A percentile compares a stretch with the other conserved stretches of the same genome.
These are phyloP conservation scores for Drosophila rufa DNA, from an alignment of 1,140 invertebrate species.

Conservation along the genomic window DNA sequence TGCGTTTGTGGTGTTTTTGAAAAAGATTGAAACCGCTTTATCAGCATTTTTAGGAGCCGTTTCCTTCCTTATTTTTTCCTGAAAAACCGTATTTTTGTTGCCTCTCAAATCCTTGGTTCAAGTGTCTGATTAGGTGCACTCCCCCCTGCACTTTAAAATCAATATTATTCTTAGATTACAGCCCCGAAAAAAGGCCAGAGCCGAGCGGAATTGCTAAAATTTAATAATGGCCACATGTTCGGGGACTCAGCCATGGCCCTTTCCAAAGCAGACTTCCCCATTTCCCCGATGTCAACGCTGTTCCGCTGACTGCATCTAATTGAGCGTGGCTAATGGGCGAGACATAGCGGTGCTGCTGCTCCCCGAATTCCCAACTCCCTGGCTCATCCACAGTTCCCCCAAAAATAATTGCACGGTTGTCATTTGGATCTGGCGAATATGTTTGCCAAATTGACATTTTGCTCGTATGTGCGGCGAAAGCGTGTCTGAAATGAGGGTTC, in stretches of 20 bases:
- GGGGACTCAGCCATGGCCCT: conserved; percentile 8
- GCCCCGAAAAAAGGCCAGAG: conserved; percentile 35
- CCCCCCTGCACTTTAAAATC: conserved; percentile 73
- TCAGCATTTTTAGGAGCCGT: conserved; percentile 76
- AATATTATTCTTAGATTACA: conserved; percentile 83
- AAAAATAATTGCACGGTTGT: conserved; percentile 25
- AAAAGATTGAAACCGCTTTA: conserved; percentile 68
- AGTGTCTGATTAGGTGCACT: conserved; percentile 82
- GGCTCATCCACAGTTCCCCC: background rate
- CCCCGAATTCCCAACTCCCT: conserved; percentile 1
- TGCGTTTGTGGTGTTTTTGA: conserved; percentile 66
- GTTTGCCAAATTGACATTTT: conserved; percentile 54
- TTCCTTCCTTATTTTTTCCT: conserved; percentile 59
- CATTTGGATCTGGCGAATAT: conserved; percentile 13
- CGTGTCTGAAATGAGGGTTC: conserved; percentile 5
- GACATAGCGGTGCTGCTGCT: conserved; percentile 14
- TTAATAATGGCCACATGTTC: conserved; percentile 72
- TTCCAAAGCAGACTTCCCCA: too few species aligned
- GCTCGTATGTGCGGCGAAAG: conserved; percentile 20
- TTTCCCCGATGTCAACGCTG: conserved; percentile 48
- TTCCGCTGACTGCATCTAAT: conserved; percentile 68
- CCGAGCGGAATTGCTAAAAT: conserved; percentile 55
- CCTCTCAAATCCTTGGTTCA: conserved; percentile 78
- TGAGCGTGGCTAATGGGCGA: conserved; percentile 70
- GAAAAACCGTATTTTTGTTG: conserved; percentile 77